Evolutionary conservation across 2,888 invertebrate species (phyloP).

Genomic region (Trisateles emortualis): DNA sequence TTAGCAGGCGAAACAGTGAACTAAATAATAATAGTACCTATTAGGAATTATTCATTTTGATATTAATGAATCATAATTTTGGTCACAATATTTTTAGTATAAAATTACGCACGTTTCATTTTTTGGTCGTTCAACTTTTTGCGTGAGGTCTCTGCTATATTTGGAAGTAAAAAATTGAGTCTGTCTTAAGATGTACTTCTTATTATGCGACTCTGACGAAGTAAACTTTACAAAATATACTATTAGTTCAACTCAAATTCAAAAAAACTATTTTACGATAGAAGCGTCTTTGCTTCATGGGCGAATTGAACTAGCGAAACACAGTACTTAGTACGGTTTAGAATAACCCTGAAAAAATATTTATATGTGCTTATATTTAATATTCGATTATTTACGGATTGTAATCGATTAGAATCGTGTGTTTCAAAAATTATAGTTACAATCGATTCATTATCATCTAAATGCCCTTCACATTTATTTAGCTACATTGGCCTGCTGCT

Average conservation of each 20-base stretch:
- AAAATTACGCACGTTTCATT: not conserved
- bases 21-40: too few relatives aligned
- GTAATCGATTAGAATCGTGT: slow-evolving; percentile 8
- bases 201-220: not conserved
- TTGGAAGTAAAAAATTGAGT: slow-evolving; percentile 2
- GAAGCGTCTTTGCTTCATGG: too few relatives aligned
- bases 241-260: too few relatives aligned
- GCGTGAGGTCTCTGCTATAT: slow-evolving; percentile 6
- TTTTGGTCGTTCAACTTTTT: slow-evolving; percentile 10
- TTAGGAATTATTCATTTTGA: not conserved
- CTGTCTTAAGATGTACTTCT: not conserved
- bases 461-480: slow-evolving; percentile 30
- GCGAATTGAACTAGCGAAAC: too few relatives aligned
- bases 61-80: not conserved
- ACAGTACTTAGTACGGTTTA: too few relatives aligned
- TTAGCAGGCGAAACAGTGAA: too few relatives aligned
- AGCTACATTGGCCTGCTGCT: slow-evolving; percentile 1
- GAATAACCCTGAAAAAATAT: slow-evolving; percentile 12
- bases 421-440: slow-evolving; percentile 10
- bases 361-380: slow-evolving; percentile 5
- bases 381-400: slow-evolving; percentile 17
- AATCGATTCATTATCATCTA: slow-evolving; percentile 13
- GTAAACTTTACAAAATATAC: too few relatives aligned
- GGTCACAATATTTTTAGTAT: not conserved
- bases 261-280: too few relatives aligned